Evolutionary conservation across 2,113 vertebrate genomes (phyloP), one percentile per base, ranked within the genome.

Genomic region (Coturnix japonica): DNA sequence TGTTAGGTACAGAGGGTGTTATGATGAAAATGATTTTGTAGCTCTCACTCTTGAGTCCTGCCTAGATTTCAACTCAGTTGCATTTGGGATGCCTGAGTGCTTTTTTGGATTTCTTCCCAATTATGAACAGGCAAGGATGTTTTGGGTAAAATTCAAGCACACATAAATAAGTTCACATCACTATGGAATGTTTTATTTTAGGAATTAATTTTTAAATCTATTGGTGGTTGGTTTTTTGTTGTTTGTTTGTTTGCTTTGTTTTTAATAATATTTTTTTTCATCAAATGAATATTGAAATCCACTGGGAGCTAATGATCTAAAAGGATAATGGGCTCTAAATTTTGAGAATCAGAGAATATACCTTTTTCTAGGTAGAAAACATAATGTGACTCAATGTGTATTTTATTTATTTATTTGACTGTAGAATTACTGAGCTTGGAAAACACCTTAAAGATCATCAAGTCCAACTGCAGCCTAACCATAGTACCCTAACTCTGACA

Each of bases 21-120:
- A 49, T 0, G 4, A 12, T 56, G 12, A 73, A 61, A 72, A 82
- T 61, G 44, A 21, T 73, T 76, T 83, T 73, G 12, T 80, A 76
- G 16, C 10, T 65, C 0, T 72, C 0, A 0, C 3, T 4, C 61
- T 71, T 77, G 15, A 6, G 43, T 18, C 69, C 30, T 53, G 11
- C n/a, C 14, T 70, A 66, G 57, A 74, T 81, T 85, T 90, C 83
- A 7, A 11, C 20, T 69, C 19, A 22, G 67, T 57, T 73, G 26
- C 60, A 28, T 76, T 88, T 84, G 77, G 18, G 10, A 13, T 78
- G 26, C 10, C 30, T 21, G 15, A 53, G 21, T 69, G 12, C 6
- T 41, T 69, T 57, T 26, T 16, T 49, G 35, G 33, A 70, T 16
- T 1, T 1, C 14, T 26, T 19, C 28, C 12, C 18, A 46, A 46